Base-by-base conservation (phyloP, 2,797 vertebrate species). In the Dermochelys coriacea region DNA sequence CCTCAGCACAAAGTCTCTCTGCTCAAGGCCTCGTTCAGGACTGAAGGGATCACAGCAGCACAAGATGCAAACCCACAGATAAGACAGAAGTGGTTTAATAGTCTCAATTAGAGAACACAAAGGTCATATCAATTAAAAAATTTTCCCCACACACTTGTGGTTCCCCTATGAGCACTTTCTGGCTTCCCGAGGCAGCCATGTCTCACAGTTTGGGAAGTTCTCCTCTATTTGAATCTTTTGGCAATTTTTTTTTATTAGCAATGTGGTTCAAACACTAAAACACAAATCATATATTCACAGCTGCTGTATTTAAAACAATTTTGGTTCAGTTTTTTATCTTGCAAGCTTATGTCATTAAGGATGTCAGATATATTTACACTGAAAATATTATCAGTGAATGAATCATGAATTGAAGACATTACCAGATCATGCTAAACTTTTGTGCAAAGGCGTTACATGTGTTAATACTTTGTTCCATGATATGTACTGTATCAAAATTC, bases 281-380 rank as follows among this genome's bases (percentile, higher is more conserved):
- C 82, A 95, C 96, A 95, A 93, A 95, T 97, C 94, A 96, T 94
- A 84, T 95, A 88, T 95, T 97, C 96, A 95, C 10, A 94, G 51
- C 34, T 45, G 54, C 68, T 96, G 93, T 90, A 78, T 93, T 93
- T 83, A 96, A 96, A 96, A 97, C 34, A 95, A 9, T 41, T 55
- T 87, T 71, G 10, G 6, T 0, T 25, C 75, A 81, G 15, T 50
- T 84, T 91, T 81, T 87, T 14, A 0, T 82, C 94, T 88, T 92
- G 54, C 94, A 93, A 96, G 61, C 93, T 91, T 87, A 77, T 77
- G 82, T 94, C 54, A 51, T 18, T 83, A 83, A 75, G n/a, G 94
- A 95, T 95, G 55, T 80, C 92, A 96, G 80, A 50, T 84, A 27
- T 86, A 87, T 88, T 95, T 81, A 83, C 11, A 80, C 19, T 88